Evolutionary conservation across 53 echinoderm and acorn worm species (phyloP), one percentile per base, ranked within the genome.

Genomic region (Antedon mediterranea): DNA sequence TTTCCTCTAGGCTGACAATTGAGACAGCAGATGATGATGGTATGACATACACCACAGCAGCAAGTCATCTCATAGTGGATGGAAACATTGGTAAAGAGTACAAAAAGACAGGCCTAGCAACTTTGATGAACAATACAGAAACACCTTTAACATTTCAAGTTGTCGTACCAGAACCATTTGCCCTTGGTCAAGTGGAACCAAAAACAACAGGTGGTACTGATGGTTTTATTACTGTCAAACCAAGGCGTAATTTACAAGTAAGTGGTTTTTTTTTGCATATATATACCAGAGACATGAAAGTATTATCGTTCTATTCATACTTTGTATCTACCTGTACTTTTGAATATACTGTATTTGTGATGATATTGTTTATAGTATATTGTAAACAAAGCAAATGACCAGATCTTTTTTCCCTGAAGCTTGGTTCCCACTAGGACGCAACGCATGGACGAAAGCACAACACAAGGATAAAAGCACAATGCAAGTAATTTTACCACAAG

Each of bases 21-120:
- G 93, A 93, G 76, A 98, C 98, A 0, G 71, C 88, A 0, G 98
- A 98, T 11, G 98, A 98, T 28, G 98, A 98, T 34, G 98, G 98
- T 3, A 93, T 98, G 86, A 33, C 75, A 18, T 98, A 98, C 88
- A 85, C 82, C 70, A 98, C 90, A 4, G 98, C 92, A 0, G 98
- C 98, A 27, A 97, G 98, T 78, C 85, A 92, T 32, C 90, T 97
- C 43, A 80, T 97, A 9, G 72, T 83, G 2, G 78, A 72, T 28
- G 83, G 75, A 74, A 43, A 72, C 30, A 77, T 77, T 28, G 84
- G 70, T 80, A 79, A 79, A 43, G 83, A 78, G 31, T 75, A 82
- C 72, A 23, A 72, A 57, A 93, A 87, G 77, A 78, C 85, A 79
- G 84, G 85, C 71, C 78, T 84, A 27, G 89, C 92, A 30, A 97